Conservation (phyloP, 2,888 invertebrate genomes). For the Zaprionus obscuricornis region DNA sequence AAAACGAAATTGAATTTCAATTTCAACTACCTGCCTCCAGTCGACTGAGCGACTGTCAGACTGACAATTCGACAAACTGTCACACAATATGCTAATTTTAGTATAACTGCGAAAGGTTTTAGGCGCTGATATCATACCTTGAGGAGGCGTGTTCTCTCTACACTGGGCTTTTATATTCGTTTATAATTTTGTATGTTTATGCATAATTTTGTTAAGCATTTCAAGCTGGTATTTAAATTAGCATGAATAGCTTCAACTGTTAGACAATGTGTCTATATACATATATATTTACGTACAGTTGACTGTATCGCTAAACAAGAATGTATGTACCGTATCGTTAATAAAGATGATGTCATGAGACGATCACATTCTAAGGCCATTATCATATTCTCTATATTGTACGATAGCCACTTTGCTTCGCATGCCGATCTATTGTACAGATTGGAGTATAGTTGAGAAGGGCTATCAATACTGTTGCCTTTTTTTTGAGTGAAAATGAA, state of each 20-base stretch:
- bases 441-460: background rate
- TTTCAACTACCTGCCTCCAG: constrained; percentile 64
- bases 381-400: too few relatives aligned
- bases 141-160: constrained; percentile 7
- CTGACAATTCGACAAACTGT: constrained; percentile 19
- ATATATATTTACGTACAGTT: background rate
- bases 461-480: constrained; percentile 1
- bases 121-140: constrained; percentile 38
- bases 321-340: background rate
- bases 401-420: too few relatives aligned
- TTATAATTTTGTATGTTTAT: constrained; percentile 38
- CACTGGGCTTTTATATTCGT: constrained; percentile 14
- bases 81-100: constrained; percentile 41
- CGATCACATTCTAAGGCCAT: constrained; percentile 31
- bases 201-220: constrained; percentile 59
- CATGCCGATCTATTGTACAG: constrained; percentile 18
- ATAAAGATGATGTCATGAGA: constrained; percentile 44
- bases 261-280: constrained; percentile 23
- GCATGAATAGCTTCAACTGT: constrained; percentile 61
- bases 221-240: constrained; percentile 34
- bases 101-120: constrained; percentile 29
- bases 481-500: too few relatives aligned
- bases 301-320: too few relatives aligned
- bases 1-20: constrained; percentile 78
- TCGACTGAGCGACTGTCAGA: constrained; percentile 26